A percentile compares a stretch with the other conserved stretches of the same genome.
Evolutionary conservation across 53 echinoderm and acorn worm species (phyloP).

Genomic region (Holothuria scabra): DNA sequence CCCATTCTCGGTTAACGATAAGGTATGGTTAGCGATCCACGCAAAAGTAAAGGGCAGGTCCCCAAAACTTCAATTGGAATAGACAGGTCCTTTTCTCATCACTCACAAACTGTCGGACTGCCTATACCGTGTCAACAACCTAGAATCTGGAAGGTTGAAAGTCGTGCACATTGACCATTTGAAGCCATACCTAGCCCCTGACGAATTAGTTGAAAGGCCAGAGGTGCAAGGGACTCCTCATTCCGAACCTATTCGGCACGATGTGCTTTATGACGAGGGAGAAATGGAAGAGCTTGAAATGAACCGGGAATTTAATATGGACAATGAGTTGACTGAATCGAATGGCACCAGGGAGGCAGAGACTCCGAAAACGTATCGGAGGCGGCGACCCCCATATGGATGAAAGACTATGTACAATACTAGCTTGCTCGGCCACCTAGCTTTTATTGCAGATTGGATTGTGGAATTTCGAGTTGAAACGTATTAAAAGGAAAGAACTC

Average conservation of each 20-base stretch:
- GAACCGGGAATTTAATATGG: no score
- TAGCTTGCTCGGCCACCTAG: slow-evolving; percentile 22
- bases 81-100: slow-evolving; percentile 42
- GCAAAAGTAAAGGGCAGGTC: no score
- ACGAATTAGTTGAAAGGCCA: neutral
- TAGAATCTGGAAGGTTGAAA: slow-evolving; percentile 12
- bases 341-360: no score
- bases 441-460: neutral
- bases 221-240: no score
- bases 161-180: slow-evolving; percentile 57
- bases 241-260: no score
- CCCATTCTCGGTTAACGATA: no score
- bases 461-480: neutral
- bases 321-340: no score
- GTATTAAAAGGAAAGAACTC: neutral
- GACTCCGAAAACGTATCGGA: neutral
- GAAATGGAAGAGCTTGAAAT: no score
- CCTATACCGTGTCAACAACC: slow-evolving; percentile 1
- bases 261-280: no score
- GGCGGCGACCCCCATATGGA: neutral
- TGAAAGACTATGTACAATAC: slow-evolving; percentile 27
- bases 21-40: no score
- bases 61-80: slow-evolving; percentile 5
- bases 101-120: slow-evolving; percentile 39
- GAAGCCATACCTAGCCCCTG: slow-evolving; percentile 40